A percentile compares a stretch with the other conserved stretches of the same genome.
phyloP scores from a whole-genome alignment of 1,140 invertebrate species.

The Aporrectodea caliginosa region DNA sequence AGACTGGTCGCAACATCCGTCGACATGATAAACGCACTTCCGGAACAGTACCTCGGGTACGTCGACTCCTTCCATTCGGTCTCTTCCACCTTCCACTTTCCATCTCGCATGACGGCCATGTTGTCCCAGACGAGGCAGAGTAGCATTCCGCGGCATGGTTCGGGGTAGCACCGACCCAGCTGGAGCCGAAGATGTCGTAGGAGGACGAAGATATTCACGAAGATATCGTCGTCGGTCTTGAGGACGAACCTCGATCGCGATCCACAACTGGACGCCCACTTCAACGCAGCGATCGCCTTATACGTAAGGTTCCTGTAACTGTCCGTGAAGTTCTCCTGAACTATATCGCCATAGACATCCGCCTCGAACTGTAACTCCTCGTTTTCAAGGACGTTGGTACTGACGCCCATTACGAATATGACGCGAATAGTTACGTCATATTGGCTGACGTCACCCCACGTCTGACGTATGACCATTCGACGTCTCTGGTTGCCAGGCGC shows the following conservation, averaged over 20 bases:
- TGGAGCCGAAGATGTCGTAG: slow-evolving; percentile 19
- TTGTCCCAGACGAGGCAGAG: slow-evolving; percentile 47
- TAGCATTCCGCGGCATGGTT: slow-evolving; percentile 28
- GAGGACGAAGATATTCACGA: slow-evolving; percentile 50
- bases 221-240: slow-evolving; percentile 60
- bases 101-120: slow-evolving; percentile 42
- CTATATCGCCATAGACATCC: slow-evolving; percentile 63
- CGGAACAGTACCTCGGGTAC: slow-evolving; percentile 57
- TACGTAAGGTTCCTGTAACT: slow-evolving; percentile 77
- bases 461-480: slow-evolving; percentile 47
- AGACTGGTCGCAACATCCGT: slow-evolving; percentile 48
- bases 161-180: slow-evolving; percentile 27
- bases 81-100: slow-evolving; percentile 55
- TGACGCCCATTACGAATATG: slow-evolving; percentile 68
- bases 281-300: slow-evolving; percentile 76
- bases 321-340: slow-evolving; percentile 75
- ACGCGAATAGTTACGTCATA: slow-evolving; percentile 36
- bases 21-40: slow-evolving; percentile 55
- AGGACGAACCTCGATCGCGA: slow-evolving; percentile 58
- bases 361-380: slow-evolving; percentile 62
- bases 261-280: slow-evolving; percentile 70
- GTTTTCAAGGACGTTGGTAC: slow-evolving; percentile 54
- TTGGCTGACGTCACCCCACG: slow-evolving; percentile 45
- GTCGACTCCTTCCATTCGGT: slow-evolving; percentile 49
- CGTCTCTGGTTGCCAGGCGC: slow-evolving; percentile 47